Evolutionary conservation across 2,797 vertebrate genomes (phyloP).

Genomic region (Pelochelys cantorii): DNA sequence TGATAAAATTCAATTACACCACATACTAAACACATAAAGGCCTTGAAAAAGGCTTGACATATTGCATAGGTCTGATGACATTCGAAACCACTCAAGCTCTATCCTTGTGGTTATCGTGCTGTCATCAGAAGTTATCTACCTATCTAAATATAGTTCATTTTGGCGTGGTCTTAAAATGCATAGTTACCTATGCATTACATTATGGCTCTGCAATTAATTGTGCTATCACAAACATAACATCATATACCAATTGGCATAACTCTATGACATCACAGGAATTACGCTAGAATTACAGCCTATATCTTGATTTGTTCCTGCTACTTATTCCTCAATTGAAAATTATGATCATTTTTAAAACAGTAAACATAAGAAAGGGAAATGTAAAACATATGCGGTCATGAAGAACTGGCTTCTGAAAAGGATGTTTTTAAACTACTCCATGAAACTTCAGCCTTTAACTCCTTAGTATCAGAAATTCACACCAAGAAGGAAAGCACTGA

Average conservation of each 20-base stretch:
- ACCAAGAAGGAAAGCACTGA: neutral
- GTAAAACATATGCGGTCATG: neutral
- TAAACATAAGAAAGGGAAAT: neutral
- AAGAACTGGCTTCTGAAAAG: neutral
- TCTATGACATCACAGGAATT: slow-evolving; percentile 6
- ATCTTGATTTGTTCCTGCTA: neutral
- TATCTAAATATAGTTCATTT: slow-evolving; percentile 17
- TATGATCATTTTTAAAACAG: neutral
- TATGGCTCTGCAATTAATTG: slow-evolving; percentile 20
- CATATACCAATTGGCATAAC: neutral
- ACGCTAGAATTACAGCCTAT: neutral
- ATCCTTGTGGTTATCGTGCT: slow-evolving; percentile 21
- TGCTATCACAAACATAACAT: neutral
- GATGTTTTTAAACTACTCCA: neutral
- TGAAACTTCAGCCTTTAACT: neutral
- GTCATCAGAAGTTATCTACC: slow-evolving; percentile 48
- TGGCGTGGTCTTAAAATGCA: slow-evolving; percentile 15
- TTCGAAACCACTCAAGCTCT: slow-evolving; percentile 28
- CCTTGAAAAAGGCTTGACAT: neutral
- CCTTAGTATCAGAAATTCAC: neutral
- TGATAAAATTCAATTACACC: neutral
- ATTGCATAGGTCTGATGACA: neutral
- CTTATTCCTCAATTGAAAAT: neutral
- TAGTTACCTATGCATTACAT: slow-evolving; percentile 29
- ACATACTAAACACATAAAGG: slow-evolving; percentile 19